Conservation (phyloP, 2,797 vertebrate genomes). For the Alcedo quadribrachys region DNA sequence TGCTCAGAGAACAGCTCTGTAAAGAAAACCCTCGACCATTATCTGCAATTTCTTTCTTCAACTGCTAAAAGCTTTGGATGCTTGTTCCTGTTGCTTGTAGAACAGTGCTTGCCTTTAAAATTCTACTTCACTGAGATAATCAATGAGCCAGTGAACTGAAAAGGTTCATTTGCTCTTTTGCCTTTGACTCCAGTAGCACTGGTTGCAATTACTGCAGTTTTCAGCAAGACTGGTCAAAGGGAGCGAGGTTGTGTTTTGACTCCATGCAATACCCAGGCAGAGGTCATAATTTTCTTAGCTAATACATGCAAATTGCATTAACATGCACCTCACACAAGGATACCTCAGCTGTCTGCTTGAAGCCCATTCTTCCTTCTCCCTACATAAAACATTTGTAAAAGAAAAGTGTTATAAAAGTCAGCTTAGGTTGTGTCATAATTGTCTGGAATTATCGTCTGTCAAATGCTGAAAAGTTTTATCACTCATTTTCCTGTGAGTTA, state of each 20-base stretch:
- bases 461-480: not conserved
- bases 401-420: not conserved
- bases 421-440: not conserved
- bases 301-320: not conserved
- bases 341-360: conserved; percentile 12
- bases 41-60: not conserved
- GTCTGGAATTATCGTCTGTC: not conserved
- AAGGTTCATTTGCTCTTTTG: not conserved
- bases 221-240: not conserved
- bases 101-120: not conserved
- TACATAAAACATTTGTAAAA: not conserved
- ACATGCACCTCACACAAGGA: not conserved
- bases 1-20: not conserved
- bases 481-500: not conserved
- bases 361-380: conserved; percentile 10
- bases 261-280: not conserved
- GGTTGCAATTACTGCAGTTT: not conserved
- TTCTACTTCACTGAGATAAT: not conserved
- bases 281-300: not conserved
- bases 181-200: not conserved
- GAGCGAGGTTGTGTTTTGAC: not conserved
- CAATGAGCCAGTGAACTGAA: not conserved
- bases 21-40: not conserved
- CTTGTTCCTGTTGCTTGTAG: not conserved
- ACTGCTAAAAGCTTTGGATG: not conserved